Base-by-base conservation (phyloP, 1,140 invertebrate species). In the Drosophila bocki region DNA sequence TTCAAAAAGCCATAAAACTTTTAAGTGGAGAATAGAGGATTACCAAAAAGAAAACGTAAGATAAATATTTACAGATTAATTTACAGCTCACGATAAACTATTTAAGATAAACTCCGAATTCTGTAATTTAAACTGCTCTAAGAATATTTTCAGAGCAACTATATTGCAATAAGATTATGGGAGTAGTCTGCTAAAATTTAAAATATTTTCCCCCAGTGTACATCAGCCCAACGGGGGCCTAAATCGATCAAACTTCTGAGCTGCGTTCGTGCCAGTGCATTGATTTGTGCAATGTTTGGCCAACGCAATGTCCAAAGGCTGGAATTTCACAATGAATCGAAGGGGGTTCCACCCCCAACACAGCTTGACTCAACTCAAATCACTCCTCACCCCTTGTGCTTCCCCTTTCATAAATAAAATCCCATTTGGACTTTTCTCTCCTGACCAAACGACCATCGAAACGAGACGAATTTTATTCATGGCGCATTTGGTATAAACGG, bases 391-490 rank as follows among this genome's bases (percentile, higher is more conserved):
- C 44, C 5, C 33, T 44, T 5, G 32, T 19, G 32, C 29, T 32
- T 6, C 39, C 41, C 58, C 58, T 60, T 69, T 78, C 84, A 84
- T 84, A 88, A 84, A 80, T 58, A 51, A 78, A 84, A 84, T 88
- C 80, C 84, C 84, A 84, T 84, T 90, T 74, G 80, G 68, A 47
- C 22, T 47, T 57, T 57, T 35, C 45, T 35, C 74, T 44, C 32
- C 19, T 6, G 35, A 9, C 29, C 39, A 44, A 62, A 47, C 69
- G 82, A 78, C 61, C 76, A 51, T 44, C 67, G 68, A 71, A 65
- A 67, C 67, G 80, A 83, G 80, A 83, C 68, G 80, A 84, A 88
- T 80, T 88, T 87, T 84, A 84, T 88, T 80, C 72, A 83, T 80
- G 76, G 76, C 64, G 75, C 75, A 78, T 82, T 82, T 81, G 78